Evolutionary conservation across 2,113 vertebrate species (phyloP).

Genomic region (Tauraco erythrolophus): DNA sequence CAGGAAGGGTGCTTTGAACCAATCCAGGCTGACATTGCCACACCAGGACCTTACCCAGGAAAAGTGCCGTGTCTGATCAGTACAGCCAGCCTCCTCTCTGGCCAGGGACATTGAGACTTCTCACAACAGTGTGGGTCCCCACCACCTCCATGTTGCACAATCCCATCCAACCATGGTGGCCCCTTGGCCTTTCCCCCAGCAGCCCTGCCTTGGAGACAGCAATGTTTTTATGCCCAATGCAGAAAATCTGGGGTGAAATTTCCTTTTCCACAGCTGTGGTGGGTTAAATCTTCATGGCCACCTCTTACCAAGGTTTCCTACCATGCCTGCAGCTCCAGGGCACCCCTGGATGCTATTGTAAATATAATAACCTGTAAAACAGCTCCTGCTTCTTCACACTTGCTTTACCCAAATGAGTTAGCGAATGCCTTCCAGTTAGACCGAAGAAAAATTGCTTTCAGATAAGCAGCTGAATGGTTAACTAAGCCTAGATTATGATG

Average conservation of each 20-base stretch:
- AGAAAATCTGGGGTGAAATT: background rate
- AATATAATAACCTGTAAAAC: background rate
- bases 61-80: accelerated
- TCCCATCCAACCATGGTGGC: accelerated
- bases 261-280: background rate
- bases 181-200: background rate
- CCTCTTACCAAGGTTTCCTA: background rate
- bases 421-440: background rate
- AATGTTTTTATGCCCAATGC: background rate
- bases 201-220: background rate
- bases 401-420: background rate
- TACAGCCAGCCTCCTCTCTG: background rate
- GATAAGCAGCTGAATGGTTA: conserved; percentile 52
- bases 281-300: background rate
- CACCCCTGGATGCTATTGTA: background rate
- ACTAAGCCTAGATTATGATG: background rate
- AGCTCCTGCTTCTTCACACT: background rate
- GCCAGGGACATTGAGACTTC: background rate
- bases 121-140: background rate
- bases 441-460: background rate
- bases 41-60: background rate
- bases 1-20: too few relatives aligned
- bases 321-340: background rate
- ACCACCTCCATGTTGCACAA: accelerated
- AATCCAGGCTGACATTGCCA: too few relatives aligned